Percentiles rank a stretch among this genome's conserved stretches.
Conservation (phyloP, 37 sponge, comb jelly and placozoan species). For the Haliclona indistincta region DNA sequence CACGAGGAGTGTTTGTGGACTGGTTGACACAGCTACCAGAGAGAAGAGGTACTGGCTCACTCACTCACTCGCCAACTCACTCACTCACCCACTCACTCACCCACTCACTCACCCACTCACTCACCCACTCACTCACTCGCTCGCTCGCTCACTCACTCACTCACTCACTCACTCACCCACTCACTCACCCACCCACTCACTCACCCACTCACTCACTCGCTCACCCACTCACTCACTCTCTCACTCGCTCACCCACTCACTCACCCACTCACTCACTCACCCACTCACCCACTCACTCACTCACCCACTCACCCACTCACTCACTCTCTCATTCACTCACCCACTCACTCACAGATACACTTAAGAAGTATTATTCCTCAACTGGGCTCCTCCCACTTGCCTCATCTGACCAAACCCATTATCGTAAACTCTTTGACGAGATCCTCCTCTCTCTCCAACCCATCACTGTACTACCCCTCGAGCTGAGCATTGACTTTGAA, state of each 20-base stretch:
- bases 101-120: conserved; percentile 28
- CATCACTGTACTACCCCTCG: conserved; percentile 70
- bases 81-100: background rate
- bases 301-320: background rate
- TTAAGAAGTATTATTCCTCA: conserved; percentile 68
- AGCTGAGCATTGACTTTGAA: conserved; percentile 72
- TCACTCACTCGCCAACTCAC: background rate
- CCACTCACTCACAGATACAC: conserved; percentile 31
- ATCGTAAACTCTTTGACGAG: conserved; percentile 49
- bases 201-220: background rate
- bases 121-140: background rate
- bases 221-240: conserved; percentile 27
- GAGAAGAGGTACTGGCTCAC: conserved; percentile 18
- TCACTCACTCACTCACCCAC: background rate
- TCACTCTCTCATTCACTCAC: background rate
- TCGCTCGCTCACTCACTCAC: conserved; percentile 31
- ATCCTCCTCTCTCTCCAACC: conserved; percentile 67
- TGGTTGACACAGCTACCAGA: conserved; percentile 50
- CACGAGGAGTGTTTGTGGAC: conserved; percentile 24
- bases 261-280: conserved; percentile 21
- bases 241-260: background rate
- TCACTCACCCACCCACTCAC: conserved; percentile 36
- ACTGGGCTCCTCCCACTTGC: conserved; percentile 47
- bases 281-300: conserved; percentile 6
- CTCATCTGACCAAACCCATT: background rate